A percentile compares a stretch with the other conserved stretches of the same genome.
These are phyloP conservation scores for Drosophila lini DNA, from an alignment of 1,140 invertebrate genomes.

Conservation along the genomic window DNA sequence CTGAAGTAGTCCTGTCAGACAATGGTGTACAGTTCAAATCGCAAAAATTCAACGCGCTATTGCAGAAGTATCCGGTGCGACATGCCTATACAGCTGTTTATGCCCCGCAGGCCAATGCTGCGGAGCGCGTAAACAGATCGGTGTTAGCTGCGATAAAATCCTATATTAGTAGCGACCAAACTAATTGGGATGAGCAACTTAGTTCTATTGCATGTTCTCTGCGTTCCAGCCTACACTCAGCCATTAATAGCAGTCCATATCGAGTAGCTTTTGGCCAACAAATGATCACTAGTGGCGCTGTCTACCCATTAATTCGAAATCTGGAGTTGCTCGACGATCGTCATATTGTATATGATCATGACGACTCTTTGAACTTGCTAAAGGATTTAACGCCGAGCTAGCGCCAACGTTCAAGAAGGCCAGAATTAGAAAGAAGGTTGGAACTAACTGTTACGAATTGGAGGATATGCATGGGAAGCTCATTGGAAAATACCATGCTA, in stretches of 20 bases:
- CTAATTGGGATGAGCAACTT: conserved; percentile 13
- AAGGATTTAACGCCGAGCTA: no score
- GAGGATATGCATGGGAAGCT: no score
- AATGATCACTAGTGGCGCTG: no score
- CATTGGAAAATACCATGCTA: no score
- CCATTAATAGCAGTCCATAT: conserved; percentile 8
- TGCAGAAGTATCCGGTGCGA: conserved; percentile 3
- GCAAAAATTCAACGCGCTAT: background rate
- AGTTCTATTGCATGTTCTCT: background rate
- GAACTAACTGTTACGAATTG: no score
- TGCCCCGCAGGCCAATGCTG: conserved; percentile 10
- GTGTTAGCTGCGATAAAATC: background rate
- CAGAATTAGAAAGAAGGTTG: conserved; percentile 4
- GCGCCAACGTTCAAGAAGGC: background rate
- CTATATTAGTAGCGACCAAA: conserved; percentile 7
- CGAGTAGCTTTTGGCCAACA: conserved; percentile 1
- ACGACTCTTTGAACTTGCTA: background rate
- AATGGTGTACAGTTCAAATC: conserved; percentile 1
- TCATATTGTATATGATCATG: background rate
- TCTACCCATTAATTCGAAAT: no score
- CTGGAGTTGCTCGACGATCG: no score
- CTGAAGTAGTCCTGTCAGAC: background rate
- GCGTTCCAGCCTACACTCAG: background rate
- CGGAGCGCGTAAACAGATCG: conserved; percentile 3
- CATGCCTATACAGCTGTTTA: conserved; percentile 19